Percentiles rank a stretch among this genome's conserved stretches.
These are phyloP conservation scores for Danio albolineatus DNA, from an alignment of 2,797 vertebrate genomes.

Conservation along the genomic window DNA sequence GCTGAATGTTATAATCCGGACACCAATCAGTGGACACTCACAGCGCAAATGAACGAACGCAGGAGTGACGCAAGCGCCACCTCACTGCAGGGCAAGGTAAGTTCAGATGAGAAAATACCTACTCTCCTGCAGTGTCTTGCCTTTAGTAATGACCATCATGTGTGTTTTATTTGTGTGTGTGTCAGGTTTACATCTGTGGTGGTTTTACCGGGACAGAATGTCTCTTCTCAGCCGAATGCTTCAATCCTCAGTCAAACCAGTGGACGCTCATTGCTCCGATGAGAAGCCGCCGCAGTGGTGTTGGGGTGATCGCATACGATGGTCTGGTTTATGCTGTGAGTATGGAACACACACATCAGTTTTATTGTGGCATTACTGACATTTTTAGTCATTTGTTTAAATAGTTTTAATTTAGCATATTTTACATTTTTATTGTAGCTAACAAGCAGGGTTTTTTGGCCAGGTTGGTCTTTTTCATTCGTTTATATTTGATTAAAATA, in stretches of 20 bases:
- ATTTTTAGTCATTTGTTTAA: neutral
- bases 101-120: neutral
- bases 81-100: constrained; percentile 75
- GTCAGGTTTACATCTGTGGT: constrained; percentile 76
- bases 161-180: neutral
- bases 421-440: too few species aligned
- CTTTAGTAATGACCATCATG: neutral
- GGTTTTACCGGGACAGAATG: constrained; percentile 79
- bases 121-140: neutral
- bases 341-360: neutral
- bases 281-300: constrained; percentile 73
- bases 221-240: constrained; percentile 82
- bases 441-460: too few species aligned
- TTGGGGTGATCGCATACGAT: constrained; percentile 59
- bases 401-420: neutral
- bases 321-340: constrained; percentile 64
- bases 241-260: constrained; percentile 80
- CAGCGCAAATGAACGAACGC: constrained; percentile 79
- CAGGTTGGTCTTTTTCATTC: too few species aligned
- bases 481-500: too few species aligned
- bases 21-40: constrained; percentile 85
- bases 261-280: constrained; percentile 84
- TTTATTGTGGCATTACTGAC: neutral
- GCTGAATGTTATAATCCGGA: constrained; percentile 82
- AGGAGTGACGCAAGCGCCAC: constrained; percentile 83